These are phyloP conservation scores for Urosaurus nigricauda DNA, from an alignment of 2,797 vertebrate genomes.

Conservation along the genomic window DNA sequence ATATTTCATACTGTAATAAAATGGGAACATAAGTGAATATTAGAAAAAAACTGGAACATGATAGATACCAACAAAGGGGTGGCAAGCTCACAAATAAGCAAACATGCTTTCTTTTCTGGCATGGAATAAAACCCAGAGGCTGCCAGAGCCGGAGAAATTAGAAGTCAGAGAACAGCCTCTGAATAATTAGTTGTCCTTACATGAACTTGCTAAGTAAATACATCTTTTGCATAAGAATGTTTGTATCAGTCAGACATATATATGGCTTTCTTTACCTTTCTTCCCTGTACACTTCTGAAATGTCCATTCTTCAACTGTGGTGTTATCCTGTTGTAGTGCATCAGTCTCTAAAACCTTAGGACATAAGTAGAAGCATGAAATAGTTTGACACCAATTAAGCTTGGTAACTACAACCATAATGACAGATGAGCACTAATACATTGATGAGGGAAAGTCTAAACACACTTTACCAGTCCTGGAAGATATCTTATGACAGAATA, in stretches of 20 bases:
- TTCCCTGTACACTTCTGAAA: accelerated
- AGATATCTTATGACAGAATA: neutral
- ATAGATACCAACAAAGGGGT: constrained; percentile 61
- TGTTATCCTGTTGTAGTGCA: neutral
- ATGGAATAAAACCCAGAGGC: constrained; percentile 67
- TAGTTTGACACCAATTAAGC: neutral
- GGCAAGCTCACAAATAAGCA: constrained; percentile 68
- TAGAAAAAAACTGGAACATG: constrained; percentile 59
- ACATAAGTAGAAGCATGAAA: neutral
- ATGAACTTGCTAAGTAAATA: constrained; percentile 59
- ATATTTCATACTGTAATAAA: constrained; percentile 45
- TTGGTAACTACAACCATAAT: neutral
- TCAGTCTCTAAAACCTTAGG: neutral
- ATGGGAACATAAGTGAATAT: constrained; percentile 30
- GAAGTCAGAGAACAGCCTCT: constrained; percentile 47
- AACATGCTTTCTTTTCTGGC: constrained; percentile 64
- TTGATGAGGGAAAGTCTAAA: neutral
- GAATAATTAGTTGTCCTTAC: constrained; percentile 73
- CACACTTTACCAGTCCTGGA: neutral
- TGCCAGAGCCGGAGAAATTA: constrained; percentile 64
- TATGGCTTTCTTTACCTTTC: neutral
- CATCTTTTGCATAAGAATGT: constrained; percentile 42
- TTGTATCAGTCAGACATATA: constrained; percentile 25
- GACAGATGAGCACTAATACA: neutral
- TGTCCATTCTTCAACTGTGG: neutral